Conservation (phyloP, 2,888 invertebrate species). For the Malthinus flaveolus region DNA sequence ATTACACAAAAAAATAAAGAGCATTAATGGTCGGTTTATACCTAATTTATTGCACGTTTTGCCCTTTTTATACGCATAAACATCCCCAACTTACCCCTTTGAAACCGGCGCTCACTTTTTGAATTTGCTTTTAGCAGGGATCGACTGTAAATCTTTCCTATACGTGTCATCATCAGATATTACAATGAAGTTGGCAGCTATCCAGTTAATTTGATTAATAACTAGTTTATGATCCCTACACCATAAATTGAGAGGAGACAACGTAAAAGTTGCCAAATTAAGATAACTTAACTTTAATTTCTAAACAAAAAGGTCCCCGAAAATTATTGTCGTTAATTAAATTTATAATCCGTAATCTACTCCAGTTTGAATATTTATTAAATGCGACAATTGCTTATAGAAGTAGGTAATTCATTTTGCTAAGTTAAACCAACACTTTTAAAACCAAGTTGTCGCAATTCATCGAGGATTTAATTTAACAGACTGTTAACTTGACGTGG, state of each 20-base stretch:
- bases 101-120: too few species aligned
- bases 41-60: too few species aligned
- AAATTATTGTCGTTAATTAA: neutral
- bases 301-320: neutral
- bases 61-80: too few species aligned
- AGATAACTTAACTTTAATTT: slow-evolving; percentile 5
- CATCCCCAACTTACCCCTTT: too few species aligned
- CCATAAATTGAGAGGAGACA: too few species aligned
- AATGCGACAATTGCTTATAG: slow-evolving; percentile 5
- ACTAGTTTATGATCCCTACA: slow-evolving; percentile 10
- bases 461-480: slow-evolving; percentile 30
- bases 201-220: slow-evolving; percentile 19
- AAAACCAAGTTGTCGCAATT: slow-evolving; percentile 21
- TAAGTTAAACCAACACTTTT: slow-evolving; percentile 15
- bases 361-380: neutral
- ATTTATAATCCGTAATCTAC: neutral
- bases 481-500: slow-evolving; percentile 30
- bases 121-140: neutral
- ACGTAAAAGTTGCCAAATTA: neutral
- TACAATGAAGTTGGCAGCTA: slow-evolving; percentile 12
- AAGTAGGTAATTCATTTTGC: slow-evolving; percentile 13
- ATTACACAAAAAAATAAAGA: too few species aligned
- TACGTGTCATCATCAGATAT: slow-evolving; percentile 13
- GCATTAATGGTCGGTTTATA: too few species aligned
- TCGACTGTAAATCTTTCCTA: slow-evolving; percentile 5